Base-by-base conservation (phyloP, 2,797 vertebrate genomes). In the Pipistrellus kuhlii region DNA sequence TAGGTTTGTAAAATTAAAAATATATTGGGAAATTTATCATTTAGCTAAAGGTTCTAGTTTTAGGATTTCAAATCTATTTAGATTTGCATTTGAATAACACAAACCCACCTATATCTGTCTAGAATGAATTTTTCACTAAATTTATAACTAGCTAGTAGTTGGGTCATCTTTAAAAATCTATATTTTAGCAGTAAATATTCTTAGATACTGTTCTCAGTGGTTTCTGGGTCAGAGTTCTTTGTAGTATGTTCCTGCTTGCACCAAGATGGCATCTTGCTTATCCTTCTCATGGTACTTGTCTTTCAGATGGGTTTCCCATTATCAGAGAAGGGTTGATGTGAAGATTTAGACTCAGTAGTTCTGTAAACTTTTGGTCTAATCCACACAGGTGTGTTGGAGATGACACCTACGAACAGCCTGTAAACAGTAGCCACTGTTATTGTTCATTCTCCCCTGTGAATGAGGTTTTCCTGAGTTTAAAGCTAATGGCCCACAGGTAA, bases 1-100 rank as follows among this genome's bases (percentile, higher is more conserved):
- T 44, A n/a, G 30, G 23, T 32, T 90, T 89, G 85, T 62, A 20
- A 59, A 59, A 76, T 27, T 64, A 35, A 21, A 86, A 57, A 92
- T 84, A 25, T 59, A 38, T 8, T 64, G 30, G 14, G 32, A 91
- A 80, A 10, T 5, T 68, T 80, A 66, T 73, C 14, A 11, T 83
- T 71, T 81, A 66, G 41, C 46, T 76, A 38, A 82, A 85, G 27
- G 41, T 23, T 85, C 35, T 84, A 84, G 72, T 90, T 88, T 90
- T 32, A 71, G 82, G n/a, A 80, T 91, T 95, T 85, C n/a, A 95
- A 77, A 66, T 27, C n/a, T 41, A 55, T 9, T 38, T 91, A 66
- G 30, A 78, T 77, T 66, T 69, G 59, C 48, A 48, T 90, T 73
- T 88, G 66, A 55, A 32, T 92, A 38, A 72, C 20, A 44, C 15